These are phyloP conservation scores for Silurus asotus DNA, from an alignment of 2,113 vertebrate species.

Conservation along the genomic window DNA sequence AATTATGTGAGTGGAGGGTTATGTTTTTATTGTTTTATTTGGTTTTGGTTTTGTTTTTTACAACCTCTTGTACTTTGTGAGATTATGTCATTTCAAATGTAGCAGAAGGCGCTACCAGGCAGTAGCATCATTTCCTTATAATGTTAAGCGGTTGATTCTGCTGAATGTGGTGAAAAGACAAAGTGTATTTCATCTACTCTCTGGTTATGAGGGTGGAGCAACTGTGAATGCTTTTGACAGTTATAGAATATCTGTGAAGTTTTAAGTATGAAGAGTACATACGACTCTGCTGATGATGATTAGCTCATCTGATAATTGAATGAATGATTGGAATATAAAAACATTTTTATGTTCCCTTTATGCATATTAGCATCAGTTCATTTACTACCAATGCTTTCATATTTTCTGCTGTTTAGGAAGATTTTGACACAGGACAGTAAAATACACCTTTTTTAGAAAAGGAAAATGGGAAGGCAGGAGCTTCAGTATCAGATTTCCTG, in stretches of 20 bases:
- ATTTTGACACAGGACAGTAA: not conserved
- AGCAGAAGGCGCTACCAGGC: not conserved
- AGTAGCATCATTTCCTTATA: slow-evolving; percentile 2
- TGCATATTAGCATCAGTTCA: not conserved
- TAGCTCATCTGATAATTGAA: not conserved
- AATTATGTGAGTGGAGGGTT: not conserved
- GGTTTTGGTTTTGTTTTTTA: not conserved
- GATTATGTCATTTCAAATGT: not conserved
- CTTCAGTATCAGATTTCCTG: slow-evolving; percentile 54
- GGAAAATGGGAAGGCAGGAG: slow-evolving; percentile 3
- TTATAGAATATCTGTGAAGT: not conserved
- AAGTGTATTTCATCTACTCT: not conserved
- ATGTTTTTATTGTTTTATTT: too few species aligned
- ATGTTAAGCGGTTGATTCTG: not conserved
- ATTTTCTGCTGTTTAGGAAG: not conserved
- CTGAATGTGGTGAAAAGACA: too few species aligned
- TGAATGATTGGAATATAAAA: not conserved
- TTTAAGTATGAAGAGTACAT: not conserved
- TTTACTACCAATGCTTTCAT: not conserved
- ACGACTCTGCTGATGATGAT: not conserved
- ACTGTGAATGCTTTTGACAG: slow-evolving; percentile 45
- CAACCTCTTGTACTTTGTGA: not conserved
- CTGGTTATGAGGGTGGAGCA: slow-evolving; percentile 60
- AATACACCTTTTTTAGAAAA: not conserved
- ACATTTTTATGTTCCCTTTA: too few species aligned